phyloP scores from a whole-genome alignment of 2,797 vertebrate genomes.

The Micropoecilia bifurca region DNA sequence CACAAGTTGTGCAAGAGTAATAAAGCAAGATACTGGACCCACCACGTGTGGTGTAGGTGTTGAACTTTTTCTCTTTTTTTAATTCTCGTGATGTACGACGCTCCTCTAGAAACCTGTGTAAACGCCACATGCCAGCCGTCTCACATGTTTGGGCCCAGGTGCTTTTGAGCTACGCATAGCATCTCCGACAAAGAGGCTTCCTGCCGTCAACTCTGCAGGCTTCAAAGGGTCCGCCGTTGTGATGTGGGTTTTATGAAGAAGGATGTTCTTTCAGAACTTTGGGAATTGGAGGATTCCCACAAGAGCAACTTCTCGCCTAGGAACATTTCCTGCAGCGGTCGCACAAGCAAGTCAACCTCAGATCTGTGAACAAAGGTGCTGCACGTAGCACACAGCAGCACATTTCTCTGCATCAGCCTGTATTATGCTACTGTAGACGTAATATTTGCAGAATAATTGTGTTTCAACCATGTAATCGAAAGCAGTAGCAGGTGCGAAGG shows the following conservation, averaged over 20 bases:
- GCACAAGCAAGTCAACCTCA: slow-evolving; percentile 4
- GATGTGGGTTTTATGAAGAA: slow-evolving; percentile 60
- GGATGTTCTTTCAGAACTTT: slow-evolving; percentile 52
- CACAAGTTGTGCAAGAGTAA: not conserved
- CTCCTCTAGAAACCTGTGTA: slow-evolving; percentile 12
- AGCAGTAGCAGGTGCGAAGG: not conserved
- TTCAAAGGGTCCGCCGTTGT: slow-evolving; percentile 54
- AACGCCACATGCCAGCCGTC: slow-evolving; percentile 15
- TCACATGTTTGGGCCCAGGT: slow-evolving; percentile 39
- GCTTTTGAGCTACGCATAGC: slow-evolving; percentile 39
- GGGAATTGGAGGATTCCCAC: slow-evolving; percentile 16
- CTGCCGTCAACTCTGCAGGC: slow-evolving; percentile 46
- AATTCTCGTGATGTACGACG: slow-evolving; percentile 1
- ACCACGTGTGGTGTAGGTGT: not conserved
- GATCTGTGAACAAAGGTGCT: slow-evolving; percentile 9
- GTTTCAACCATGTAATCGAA: not conserved
- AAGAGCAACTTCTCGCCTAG: slow-evolving; percentile 30
- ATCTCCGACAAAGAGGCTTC: slow-evolving; percentile 38
- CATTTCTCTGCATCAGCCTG: not conserved
- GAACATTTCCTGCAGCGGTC: slow-evolving; percentile 28
- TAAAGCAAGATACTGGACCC: not conserved
- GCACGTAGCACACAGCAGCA: not conserved
- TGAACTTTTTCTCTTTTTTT: not conserved
- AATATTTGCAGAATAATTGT: not conserved
- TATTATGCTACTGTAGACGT: not conserved